These are phyloP conservation scores for Exaiptasia diaphana DNA, from an alignment of 64 coral and sea anemone genomes.

Conservation along the genomic window DNA sequence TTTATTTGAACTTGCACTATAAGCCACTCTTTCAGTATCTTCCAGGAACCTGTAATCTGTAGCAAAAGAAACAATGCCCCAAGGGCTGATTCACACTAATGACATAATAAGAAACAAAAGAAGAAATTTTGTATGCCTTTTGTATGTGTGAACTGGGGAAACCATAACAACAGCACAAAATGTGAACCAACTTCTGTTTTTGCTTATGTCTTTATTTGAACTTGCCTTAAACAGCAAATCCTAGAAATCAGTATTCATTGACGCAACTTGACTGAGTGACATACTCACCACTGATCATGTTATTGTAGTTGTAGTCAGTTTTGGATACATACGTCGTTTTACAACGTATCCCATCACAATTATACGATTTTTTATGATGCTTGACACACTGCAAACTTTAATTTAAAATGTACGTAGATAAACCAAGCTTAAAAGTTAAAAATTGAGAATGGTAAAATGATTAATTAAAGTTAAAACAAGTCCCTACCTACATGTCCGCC, in stretches of 20 bases:
- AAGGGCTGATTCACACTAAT: no score
- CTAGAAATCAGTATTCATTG: not conserved
- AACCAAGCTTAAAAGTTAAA: no score
- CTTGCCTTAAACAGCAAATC: not conserved
- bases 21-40: conserved; percentile 60
- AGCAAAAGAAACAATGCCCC: not conserved
- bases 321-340: conserved; percentile 48
- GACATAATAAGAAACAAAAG: no score
- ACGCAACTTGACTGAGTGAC: not conserved
- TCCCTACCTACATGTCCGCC: conserved; percentile 40
- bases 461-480: not conserved
- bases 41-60: conserved; percentile 82
- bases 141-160: no score
- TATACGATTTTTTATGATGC: conserved; percentile 19
- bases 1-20: conserved; percentile 21
- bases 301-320: conserved; percentile 15
- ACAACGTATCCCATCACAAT: conserved; percentile 26
- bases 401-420: not conserved
- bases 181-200: not conserved
- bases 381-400: conserved; percentile 52
- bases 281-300: conserved; percentile 33
- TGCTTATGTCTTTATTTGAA: not conserved
- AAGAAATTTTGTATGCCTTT: no score
- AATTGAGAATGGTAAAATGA: no score
- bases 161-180: not conserved